A percentile compares a stretch with the other conserved stretches of the same genome.
Evolutionary conservation across 2,888 invertebrate species (phyloP).

Genomic region (Amiota communis): DNA sequence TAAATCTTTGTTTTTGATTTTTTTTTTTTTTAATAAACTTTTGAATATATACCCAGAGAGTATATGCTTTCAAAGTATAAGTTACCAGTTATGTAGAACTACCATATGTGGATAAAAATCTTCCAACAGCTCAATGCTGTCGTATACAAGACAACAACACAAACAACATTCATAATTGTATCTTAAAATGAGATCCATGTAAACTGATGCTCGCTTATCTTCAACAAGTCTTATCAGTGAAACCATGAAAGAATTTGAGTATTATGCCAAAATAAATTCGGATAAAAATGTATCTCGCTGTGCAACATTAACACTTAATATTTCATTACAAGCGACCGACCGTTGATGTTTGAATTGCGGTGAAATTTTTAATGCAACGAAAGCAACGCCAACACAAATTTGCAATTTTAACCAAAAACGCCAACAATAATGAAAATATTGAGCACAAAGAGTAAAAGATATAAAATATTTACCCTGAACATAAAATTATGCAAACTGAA

Average conservation of each 20-base stretch:
- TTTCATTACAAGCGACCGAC: constrained; percentile 54
- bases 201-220: constrained; percentile 34
- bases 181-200: constrained; percentile 29
- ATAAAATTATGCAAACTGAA: constrained; percentile 45
- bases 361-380: too few species aligned
- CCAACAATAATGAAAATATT: not conserved
- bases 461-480: constrained; percentile 27
- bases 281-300: constrained; percentile 25
- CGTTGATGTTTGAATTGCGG: too few species aligned
- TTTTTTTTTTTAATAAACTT: too few species aligned
- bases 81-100: not conserved
- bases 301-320: constrained; percentile 60
- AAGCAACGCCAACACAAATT: too few species aligned
- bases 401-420: too few species aligned
- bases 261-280: not conserved
- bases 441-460: constrained; percentile 33
- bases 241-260: not conserved
- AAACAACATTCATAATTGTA: not conserved
- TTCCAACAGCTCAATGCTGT: constrained; percentile 27
- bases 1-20: too few species aligned
- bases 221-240: constrained; percentile 12
- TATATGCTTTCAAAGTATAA: not conserved
- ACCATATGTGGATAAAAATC: not conserved
- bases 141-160: constrained; percentile 26
- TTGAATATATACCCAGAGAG: too few species aligned